A percentile compares a stretch with the other conserved stretches of the same genome.
Evolutionary conservation across 35 echinoderm and acorn worm genomes (phyloP).

Genomic region (Apostichopus parvimensis): DNA sequence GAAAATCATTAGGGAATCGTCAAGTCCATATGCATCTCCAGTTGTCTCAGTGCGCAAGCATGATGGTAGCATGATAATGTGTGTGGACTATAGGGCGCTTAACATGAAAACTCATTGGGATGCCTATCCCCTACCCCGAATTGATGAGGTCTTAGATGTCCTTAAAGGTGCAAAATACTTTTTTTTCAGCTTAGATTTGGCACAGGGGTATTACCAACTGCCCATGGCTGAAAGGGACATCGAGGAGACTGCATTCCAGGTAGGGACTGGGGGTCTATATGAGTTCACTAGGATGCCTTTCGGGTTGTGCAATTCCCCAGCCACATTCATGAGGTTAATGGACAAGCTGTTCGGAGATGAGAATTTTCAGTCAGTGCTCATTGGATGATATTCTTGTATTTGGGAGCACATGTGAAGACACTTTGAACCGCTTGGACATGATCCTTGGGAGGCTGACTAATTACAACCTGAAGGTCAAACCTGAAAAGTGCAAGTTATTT

Average conservation of each 20-base stretch:
- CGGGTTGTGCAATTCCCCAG: conserved; percentile 68
- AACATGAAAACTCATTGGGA: conserved; percentile 17
- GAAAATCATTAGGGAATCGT: background rate
- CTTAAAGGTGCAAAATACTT: conserved; percentile 61
- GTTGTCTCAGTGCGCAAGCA: conserved; percentile 50
- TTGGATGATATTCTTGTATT: conserved; percentile 81
- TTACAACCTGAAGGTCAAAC: conserved; percentile 61
- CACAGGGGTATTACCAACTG: conserved; percentile 55
- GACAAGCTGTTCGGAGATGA: conserved; percentile 59
- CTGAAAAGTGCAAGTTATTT: conserved; percentile 42
- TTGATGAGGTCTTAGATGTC: conserved; percentile 62
- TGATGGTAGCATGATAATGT: conserved; percentile 42
- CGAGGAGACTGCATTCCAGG: conserved; percentile 57
- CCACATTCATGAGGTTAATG: conserved; percentile 71
- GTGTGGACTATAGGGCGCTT: conserved; percentile 33
- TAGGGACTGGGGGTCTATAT: background rate
- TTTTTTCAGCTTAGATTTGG: conserved; percentile 49
- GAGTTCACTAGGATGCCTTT: conserved; percentile 46
- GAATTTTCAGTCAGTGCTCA: conserved; percentile 60
- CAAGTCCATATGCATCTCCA: conserved; percentile 47
- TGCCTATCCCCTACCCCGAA: conserved; percentile 42
- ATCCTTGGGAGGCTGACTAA: conserved; percentile 40
- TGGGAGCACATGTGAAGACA: conserved; percentile 66
- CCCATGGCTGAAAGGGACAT: conserved; percentile 48
- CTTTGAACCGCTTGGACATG: conserved; percentile 52